phyloP scores from a whole-genome alignment of 2,888 invertebrate species.

The Vesta saturnalis region DNA sequence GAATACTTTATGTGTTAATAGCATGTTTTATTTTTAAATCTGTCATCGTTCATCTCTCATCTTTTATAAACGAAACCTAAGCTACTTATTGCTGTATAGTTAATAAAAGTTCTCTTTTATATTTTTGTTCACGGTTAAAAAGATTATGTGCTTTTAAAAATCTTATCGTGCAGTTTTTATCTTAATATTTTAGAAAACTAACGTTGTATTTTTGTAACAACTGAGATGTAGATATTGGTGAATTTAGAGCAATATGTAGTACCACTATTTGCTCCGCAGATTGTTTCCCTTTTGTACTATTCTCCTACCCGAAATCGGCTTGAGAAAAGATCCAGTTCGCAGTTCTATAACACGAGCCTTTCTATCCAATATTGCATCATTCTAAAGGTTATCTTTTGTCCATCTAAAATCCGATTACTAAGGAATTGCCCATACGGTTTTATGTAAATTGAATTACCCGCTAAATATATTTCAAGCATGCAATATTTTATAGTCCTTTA shows the following conservation, averaged over 20 bases:
- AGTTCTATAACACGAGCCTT: constrained; percentile 36
- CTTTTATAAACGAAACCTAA: too few relatives aligned
- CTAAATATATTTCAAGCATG: constrained; percentile 26
- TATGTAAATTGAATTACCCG: constrained; percentile 32
- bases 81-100: too few relatives aligned
- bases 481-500: constrained; percentile 17
- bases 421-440: constrained; percentile 42
- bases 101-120: too few relatives aligned
- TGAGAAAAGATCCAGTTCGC: constrained; percentile 44
- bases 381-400: constrained; percentile 43
- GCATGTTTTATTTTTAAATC: too few relatives aligned
- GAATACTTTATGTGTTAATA: too few relatives aligned
- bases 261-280: constrained; percentile 35
- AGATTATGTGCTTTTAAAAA: too few relatives aligned
- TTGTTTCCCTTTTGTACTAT: constrained; percentile 37
- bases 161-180: too few relatives aligned
- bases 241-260: constrained; percentile 34
- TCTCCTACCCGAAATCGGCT: constrained; percentile 27
- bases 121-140: too few relatives aligned
- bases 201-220: constrained; percentile 14
- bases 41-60: too few relatives aligned
- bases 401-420: constrained; percentile 41
- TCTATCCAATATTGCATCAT: constrained; percentile 42
- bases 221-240: constrained; percentile 30
- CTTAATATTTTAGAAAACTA: too few relatives aligned